These are phyloP conservation scores for Contarinia nasturtii DNA, from an alignment of 1,140 invertebrate species.

Conservation along the genomic window DNA sequence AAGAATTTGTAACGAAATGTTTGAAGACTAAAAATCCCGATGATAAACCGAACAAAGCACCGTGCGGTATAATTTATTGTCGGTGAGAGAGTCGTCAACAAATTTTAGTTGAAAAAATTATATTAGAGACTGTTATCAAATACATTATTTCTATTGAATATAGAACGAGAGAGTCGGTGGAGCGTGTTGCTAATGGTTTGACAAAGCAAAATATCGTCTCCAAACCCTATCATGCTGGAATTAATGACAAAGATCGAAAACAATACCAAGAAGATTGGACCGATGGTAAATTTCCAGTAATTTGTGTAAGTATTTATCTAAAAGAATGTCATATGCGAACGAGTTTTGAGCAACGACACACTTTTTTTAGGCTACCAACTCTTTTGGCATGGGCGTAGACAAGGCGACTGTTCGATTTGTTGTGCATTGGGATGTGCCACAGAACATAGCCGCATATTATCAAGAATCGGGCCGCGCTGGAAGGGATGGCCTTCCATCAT, in stretches of 20 bases:
- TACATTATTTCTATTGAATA: too few species aligned
- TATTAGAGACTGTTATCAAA: too few species aligned
- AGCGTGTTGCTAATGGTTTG: slow-evolving; percentile 45
- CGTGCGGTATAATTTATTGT: slow-evolving; percentile 79
- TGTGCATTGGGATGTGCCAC: slow-evolving; percentile 81
- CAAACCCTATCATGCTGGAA: slow-evolving; percentile 55
- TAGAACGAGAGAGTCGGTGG: slow-evolving; percentile 65
- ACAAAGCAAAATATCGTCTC: slow-evolving; percentile 39
- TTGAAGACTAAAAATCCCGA: slow-evolving; percentile 27
- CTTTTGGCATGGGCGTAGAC: slow-evolving; percentile 97
- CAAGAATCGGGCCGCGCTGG: slow-evolving; percentile 84
- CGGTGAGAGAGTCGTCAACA: too few species aligned
- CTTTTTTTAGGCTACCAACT: slow-evolving; percentile 77
- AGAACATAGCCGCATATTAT: slow-evolving; percentile 68
- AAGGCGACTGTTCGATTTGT: slow-evolving; percentile 84
- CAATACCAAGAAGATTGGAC: slow-evolving; percentile 62
- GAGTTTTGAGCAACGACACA: background rate
- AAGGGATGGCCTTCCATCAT: slow-evolving; percentile 63
- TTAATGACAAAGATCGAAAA: slow-evolving; percentile 41
- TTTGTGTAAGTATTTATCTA: slow-evolving; percentile 21
- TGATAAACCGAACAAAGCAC: slow-evolving; percentile 36
- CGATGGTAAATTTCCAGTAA: slow-evolving; percentile 45
- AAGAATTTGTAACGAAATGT: slow-evolving; percentile 41
- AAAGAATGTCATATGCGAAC: too few species aligned
- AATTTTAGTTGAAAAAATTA: too few species aligned